Evolutionary conservation across 2,113 vertebrate genomes (phyloP).

Genomic region (Cyphomyrus discorhynchus): DNA sequence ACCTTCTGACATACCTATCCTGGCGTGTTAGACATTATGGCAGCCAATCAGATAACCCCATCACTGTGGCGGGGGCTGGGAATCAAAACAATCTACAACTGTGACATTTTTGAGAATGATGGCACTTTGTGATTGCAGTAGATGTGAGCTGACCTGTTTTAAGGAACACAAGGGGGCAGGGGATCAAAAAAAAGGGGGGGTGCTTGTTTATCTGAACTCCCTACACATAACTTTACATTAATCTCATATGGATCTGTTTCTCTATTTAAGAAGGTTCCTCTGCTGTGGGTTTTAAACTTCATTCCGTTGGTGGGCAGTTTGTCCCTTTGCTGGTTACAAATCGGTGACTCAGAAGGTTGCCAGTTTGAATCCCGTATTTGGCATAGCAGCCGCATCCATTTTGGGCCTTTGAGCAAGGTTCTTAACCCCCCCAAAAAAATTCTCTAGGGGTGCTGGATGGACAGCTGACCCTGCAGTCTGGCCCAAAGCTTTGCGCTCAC

Average conservation of each 20-base stretch:
- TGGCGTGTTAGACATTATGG: background rate
- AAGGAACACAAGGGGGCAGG: background rate
- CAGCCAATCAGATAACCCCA: background rate
- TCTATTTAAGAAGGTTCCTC: background rate
- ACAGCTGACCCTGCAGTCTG: background rate
- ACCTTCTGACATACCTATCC: background rate
- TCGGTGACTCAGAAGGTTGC: background rate
- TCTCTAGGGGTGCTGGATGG: background rate
- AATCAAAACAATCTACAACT: background rate
- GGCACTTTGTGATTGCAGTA: background rate
- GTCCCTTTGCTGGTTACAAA: background rate
- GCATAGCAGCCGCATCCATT: background rate
- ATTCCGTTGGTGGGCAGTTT: background rate
- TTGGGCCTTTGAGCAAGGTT: background rate
- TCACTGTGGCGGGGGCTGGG: background rate
- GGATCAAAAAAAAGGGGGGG: background rate
- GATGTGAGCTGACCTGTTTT: background rate
- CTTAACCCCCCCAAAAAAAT: background rate
- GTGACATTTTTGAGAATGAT: background rate
- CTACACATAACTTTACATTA: background rate
- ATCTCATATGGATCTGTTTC: background rate
- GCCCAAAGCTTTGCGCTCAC: background rate
- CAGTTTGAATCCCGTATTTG: background rate
- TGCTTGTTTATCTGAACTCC: background rate
- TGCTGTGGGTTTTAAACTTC: background rate